Conservation (phyloP, 2,888 invertebrate genomes). For the Mystacides longicornis region DNA sequence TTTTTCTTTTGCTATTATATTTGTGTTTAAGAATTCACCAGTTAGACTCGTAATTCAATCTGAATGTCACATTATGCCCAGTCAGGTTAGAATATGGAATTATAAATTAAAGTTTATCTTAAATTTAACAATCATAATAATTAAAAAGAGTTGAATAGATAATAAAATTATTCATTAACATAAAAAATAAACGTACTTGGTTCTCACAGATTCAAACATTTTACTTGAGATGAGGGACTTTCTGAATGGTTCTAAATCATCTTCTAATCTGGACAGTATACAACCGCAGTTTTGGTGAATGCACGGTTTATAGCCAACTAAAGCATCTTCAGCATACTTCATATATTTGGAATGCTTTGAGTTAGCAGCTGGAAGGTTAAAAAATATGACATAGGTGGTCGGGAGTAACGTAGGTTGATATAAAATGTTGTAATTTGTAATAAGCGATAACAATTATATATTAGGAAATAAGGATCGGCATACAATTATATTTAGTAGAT, state of each 20-base stretch:
- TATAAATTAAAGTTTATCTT: background rate
- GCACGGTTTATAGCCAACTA: conserved; percentile 49
- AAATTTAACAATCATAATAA: background rate
- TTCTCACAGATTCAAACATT: conserved; percentile 51
- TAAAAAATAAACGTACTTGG: conserved; percentile 14
- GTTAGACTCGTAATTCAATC: background rate
- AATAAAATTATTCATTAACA: background rate
- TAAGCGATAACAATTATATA: too few species aligned
- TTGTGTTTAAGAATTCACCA: background rate
- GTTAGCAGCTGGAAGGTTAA: conserved; percentile 20
- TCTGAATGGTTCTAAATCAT: conserved; percentile 63
- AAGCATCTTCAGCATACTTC: conserved; percentile 44
- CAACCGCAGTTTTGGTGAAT: conserved; percentile 55
- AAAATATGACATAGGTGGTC: too few species aligned
- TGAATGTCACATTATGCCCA: background rate
- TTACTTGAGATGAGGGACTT: conserved; percentile 61
- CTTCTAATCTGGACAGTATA: conserved; percentile 53
- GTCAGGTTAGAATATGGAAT: background rate
- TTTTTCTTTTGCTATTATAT: too few species aligned
- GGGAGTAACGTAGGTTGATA: too few species aligned
- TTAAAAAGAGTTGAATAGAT: background rate
- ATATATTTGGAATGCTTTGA: conserved; percentile 28
- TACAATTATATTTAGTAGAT: too few species aligned
- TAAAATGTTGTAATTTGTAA: too few species aligned
- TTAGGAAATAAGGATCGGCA: too few species aligned